A percentile compares a stretch with the other conserved stretches of the same genome.
These are phyloP conservation scores for Penaeus vannamei DNA, from an alignment of 1,140 invertebrate species.

Conservation along the genomic window DNA sequence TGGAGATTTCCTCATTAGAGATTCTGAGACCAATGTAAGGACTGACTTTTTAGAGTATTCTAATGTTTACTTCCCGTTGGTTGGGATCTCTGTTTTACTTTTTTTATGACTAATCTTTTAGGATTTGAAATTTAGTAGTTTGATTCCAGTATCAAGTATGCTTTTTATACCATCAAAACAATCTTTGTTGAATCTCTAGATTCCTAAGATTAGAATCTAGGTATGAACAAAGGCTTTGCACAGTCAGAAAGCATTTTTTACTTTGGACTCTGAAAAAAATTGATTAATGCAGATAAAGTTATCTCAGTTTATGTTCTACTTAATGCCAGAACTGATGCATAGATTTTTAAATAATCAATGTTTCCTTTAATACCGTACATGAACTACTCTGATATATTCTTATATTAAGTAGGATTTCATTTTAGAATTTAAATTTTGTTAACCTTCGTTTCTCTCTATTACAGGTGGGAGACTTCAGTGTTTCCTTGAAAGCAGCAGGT, in stretches of 20 bases:
- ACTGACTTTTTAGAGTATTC: not conserved
- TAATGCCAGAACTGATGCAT: too few species aligned
- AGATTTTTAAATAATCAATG: too few species aligned
- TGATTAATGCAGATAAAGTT: not conserved
- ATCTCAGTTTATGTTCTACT: too few species aligned
- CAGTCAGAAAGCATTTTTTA: too few species aligned
- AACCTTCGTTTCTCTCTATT: conserved; percentile 31
- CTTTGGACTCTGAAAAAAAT: not conserved
- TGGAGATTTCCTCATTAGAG: conserved; percentile 98
- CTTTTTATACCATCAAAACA: not conserved
- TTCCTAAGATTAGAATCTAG: too few species aligned
- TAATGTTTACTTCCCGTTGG: not conserved
- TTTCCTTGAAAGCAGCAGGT: conserved; percentile 96
- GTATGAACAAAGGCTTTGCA: too few species aligned
- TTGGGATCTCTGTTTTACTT: not conserved
- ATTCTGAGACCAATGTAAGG: conserved; percentile 98
- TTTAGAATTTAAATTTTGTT: not conserved
- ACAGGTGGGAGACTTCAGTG: conserved; percentile 96
- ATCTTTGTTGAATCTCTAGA: too few species aligned
- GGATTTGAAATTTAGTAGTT: not conserved
- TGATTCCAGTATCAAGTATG: not conserved
- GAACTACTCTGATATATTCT: too few species aligned
- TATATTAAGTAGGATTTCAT: too few species aligned
- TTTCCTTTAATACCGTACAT: too few species aligned
- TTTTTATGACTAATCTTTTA: too few species aligned